Base-by-base conservation (phyloP, 2,797 vertebrate species). In the Eupleurogrammus muticus region DNA sequence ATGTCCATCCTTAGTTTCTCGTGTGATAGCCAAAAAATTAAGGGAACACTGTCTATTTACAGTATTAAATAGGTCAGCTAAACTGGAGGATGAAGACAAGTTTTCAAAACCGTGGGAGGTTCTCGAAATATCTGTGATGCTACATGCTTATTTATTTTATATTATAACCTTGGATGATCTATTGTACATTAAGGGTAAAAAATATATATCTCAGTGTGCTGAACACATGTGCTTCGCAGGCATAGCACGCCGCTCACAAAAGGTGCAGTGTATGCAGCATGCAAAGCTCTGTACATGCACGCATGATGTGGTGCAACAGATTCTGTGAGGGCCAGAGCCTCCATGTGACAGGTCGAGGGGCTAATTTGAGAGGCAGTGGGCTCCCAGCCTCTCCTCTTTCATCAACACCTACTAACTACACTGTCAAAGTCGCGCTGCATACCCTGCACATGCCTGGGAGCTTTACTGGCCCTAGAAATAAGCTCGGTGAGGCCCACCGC, bases 331-430 rank as follows among this genome's bases (percentile, higher is more conserved):
- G 68, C 48, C 57, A 17, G 51, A 69, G 54, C 60, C 75, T 89
- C 70, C 55, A 73, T 82, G 90, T 88, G 91, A 92, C 84, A 85
- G 86, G 74, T 86, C 50, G 56, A 68, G 80, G 70, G 86, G 76
- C 92, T 94, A 93, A 94, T 94, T 94, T 91, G 90, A 94, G 93
- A 89, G 82, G 80, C 77, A 79, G 68, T 71, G 68, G 83, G 78
- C 83, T 83, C 80, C 68, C 55, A 82, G 83, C 82, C 83, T 94
- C 93, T 94, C 92, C 62, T 73, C 89, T 94, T 94, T 95, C 93
- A 93, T 93, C 91, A 91, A 81, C 87, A 88, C 88, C 89, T 93
- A 91, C 90, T 94, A 94, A 95, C 90, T 89, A 94, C 70, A 48
- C 91, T 93, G 93, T 94, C 93, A 92, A 88, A 91, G 68, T 67